phyloP scores from a whole-genome alignment of 1,140 invertebrate species.

The Orussus abietinus region DNA sequence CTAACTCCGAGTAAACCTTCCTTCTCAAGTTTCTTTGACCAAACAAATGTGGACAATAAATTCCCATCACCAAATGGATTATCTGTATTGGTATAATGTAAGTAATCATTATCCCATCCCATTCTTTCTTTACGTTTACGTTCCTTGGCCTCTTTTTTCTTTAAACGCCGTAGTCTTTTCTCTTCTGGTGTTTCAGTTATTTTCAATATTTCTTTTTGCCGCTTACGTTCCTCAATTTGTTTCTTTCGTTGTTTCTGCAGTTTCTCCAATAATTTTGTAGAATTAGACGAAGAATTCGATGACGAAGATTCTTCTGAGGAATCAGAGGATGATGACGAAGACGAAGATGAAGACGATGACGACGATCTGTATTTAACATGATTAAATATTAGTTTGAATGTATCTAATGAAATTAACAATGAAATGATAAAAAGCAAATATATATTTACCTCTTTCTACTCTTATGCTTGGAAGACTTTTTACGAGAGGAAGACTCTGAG shows the following conservation, averaged over 20 bases:
- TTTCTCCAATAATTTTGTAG: constrained; percentile 66
- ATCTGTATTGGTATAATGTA: constrained; percentile 95
- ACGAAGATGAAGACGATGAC: constrained; percentile 19
- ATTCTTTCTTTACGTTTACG: constrained; percentile 81
- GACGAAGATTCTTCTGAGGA: too few species aligned
- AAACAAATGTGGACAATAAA: constrained; percentile 89
- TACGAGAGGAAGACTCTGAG: constrained; percentile 19
- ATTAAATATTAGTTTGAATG: constrained; percentile 7
- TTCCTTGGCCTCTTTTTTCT: constrained; percentile 92
- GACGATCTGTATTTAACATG: constrained; percentile 16
- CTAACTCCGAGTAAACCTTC: constrained; percentile 82
- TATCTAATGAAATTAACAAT: not conserved
- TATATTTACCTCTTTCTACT: constrained; percentile 23
- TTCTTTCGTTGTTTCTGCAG: constrained; percentile 68
- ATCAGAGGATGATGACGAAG: constrained; percentile 23
- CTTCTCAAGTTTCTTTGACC: constrained; percentile 94
- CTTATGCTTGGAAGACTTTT: constrained; percentile 32
- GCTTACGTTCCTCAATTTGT: constrained; percentile 63
- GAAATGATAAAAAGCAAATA: not conserved
- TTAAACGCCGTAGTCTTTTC: constrained; percentile 79
- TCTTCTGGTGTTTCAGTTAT: constrained; percentile 93
- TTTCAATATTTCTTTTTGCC: constrained; percentile 81
- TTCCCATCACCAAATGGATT: constrained; percentile 98
- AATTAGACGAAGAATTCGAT: constrained; percentile 57
- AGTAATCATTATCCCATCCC: constrained; percentile 95